Evolutionary conservation across 2,888 invertebrate species (phyloP).

Genomic region (Dynastes tityus): DNA sequence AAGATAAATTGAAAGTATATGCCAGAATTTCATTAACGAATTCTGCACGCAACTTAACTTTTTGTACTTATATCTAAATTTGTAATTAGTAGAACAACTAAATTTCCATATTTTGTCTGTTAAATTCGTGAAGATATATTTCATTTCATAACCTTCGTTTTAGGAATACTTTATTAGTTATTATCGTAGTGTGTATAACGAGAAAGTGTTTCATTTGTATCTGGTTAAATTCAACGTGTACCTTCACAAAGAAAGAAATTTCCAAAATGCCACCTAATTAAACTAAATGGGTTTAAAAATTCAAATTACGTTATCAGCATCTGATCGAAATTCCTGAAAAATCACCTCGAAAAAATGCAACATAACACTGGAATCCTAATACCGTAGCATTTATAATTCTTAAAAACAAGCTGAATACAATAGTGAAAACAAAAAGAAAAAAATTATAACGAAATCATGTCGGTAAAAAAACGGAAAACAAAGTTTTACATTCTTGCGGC

Average conservation of each 20-base stretch:
- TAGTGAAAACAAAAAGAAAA: slow-evolving; percentile 60
- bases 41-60: too few species aligned
- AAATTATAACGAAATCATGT: slow-evolving; percentile 60
- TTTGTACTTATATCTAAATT: too few species aligned
- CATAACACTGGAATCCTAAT: slow-evolving; percentile 67
- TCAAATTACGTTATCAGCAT: slow-evolving; percentile 59
- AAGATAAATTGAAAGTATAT: too few species aligned
- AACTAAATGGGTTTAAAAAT: slow-evolving; percentile 55
- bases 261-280: slow-evolving; percentile 50
- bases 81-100: too few species aligned
- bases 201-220: too few species aligned
- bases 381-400: slow-evolving; percentile 65
- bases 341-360: slow-evolving; percentile 61
- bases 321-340: slow-evolving; percentile 58
- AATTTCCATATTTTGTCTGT: too few species aligned
- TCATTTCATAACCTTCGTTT: too few species aligned
- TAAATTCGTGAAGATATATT: too few species aligned
- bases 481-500: slow-evolving; percentile 66
- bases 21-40: too few species aligned
- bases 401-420: slow-evolving; percentile 65
- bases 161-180: too few species aligned
- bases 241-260: slow-evolving; percentile 11
- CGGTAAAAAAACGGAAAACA: slow-evolving; percentile 58
- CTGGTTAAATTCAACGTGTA: too few species aligned
- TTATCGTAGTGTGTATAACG: too few species aligned